phyloP scores from a whole-genome alignment of 2,797 vertebrate species.

The Eulemur mongoz region DNA sequence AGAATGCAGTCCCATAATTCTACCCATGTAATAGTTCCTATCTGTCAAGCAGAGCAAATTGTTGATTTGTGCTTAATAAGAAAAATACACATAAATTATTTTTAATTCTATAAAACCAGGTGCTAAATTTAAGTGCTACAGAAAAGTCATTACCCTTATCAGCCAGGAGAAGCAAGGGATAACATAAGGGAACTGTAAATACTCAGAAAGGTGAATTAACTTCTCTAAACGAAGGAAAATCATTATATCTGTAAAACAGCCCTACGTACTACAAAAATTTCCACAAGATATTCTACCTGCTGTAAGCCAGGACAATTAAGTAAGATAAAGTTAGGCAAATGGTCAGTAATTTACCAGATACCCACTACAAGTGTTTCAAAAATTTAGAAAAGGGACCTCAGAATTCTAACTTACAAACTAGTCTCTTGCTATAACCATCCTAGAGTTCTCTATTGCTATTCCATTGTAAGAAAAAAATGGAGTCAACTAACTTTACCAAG shows the following conservation, averaged over 20 bases:
- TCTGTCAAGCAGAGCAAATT: conserved; percentile 62
- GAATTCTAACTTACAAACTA: conserved; percentile 46
- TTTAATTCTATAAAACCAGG: conserved; percentile 64
- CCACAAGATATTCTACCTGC: conserved; percentile 1
- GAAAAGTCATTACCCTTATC: conserved; percentile 56
- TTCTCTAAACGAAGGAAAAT: conserved; percentile 48
- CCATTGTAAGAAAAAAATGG: background rate
- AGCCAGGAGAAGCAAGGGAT: conserved; percentile 48
- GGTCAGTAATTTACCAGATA: conserved; percentile 15
- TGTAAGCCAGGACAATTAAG: conserved; percentile 48
- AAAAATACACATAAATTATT: conserved; percentile 63
- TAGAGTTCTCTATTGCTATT: background rate
- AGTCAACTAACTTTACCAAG: conserved; percentile 44
- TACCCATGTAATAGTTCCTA: conserved; percentile 38
- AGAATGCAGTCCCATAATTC: conserved; percentile 38
- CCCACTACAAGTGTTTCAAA: conserved; percentile 14
- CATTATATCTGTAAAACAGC: conserved; percentile 21
- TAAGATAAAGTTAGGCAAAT: conserved; percentile 52
- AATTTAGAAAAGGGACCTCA: conserved; percentile 30
- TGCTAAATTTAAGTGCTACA: conserved; percentile 61
- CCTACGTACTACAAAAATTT: conserved; percentile 42
- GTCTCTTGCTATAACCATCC: background rate
- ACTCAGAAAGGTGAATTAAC: conserved; percentile 19
- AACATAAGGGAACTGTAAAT: conserved; percentile 52
- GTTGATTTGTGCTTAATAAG: conserved; percentile 69